phyloP scores from a whole-genome alignment of 2,113 vertebrate genomes.

The Alethe castanea region DNA sequence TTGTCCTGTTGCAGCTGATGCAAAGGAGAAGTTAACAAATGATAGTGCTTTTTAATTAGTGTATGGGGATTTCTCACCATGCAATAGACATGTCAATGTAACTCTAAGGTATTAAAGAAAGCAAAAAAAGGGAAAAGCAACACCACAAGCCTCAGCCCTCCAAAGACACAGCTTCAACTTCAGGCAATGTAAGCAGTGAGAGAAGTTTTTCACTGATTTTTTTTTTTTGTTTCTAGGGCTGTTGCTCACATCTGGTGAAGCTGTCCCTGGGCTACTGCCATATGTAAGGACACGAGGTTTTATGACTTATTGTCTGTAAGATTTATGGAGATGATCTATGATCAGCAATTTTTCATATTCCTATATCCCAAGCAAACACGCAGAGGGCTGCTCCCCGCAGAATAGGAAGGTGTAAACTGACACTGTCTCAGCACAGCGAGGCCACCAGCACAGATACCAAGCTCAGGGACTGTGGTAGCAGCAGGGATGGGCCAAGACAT shows the following conservation, averaged over 20 bases:
- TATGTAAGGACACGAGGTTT: constrained; percentile 83
- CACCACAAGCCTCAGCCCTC: background rate
- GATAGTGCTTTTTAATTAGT: constrained; percentile 44
- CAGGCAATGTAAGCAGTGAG: background rate
- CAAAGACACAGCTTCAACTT: background rate
- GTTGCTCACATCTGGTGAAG: constrained; percentile 68
- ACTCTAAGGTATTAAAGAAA: background rate
- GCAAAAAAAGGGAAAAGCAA: background rate
- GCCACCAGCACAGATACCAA: background rate
- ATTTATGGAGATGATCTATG: constrained; percentile 87
- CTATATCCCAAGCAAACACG: constrained; percentile 49
- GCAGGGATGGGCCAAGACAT: background rate
- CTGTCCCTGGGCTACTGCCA: constrained; percentile 64
- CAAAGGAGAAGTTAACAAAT: constrained; percentile 29
- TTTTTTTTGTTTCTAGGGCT: background rate
- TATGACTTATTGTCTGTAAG: constrained; percentile 82
- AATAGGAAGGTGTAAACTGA: background rate
- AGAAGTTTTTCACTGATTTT: constrained; percentile 36
- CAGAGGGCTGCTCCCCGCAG: background rate
- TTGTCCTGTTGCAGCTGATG: constrained; percentile 12
- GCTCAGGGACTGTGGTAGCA: background rate
- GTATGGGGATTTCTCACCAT: background rate
- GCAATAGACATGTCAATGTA: background rate
- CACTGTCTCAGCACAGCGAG: background rate
- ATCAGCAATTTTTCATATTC: constrained; percentile 87